A percentile compares a stretch with the other conserved stretches of the same genome.
phyloP scores from a whole-genome alignment of 2,797 vertebrate species.

The Sebastes dallii region DNA sequence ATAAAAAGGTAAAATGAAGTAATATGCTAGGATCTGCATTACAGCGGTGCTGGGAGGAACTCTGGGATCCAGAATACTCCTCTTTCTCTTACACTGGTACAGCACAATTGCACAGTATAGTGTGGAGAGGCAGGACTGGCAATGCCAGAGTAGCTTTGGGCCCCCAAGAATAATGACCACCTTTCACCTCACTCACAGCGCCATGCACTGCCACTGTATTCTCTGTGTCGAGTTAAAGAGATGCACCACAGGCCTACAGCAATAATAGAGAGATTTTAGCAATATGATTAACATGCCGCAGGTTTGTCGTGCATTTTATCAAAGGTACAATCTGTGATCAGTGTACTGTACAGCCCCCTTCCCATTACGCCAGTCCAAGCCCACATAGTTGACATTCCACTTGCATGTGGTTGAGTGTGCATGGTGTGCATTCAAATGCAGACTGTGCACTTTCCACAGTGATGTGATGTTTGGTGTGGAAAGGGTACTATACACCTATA shows the following conservation, averaged over 20 bases:
- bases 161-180: constrained; percentile 36
- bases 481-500: not conserved
- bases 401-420: constrained; percentile 26
- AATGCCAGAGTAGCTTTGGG: constrained; percentile 7
- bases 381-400: constrained; percentile 34
- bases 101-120: not conserved
- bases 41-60: not conserved
- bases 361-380: not conserved
- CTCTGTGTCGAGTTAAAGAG: constrained; percentile 2
- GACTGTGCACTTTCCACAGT: constrained; percentile 16
- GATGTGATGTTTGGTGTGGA: not conserved
- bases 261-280: not conserved
- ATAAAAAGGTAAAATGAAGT: too few species aligned
- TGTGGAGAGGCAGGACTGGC: not conserved
- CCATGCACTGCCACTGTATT: constrained; percentile 3
- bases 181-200: constrained; percentile 33
- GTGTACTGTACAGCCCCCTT: not conserved
- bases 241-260: not conserved
- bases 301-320: not conserved
- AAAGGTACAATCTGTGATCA: not conserved
- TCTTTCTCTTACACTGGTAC: not conserved
- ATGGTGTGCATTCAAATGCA: constrained; percentile 26
- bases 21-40: not conserved
- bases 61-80: not conserved
- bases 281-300: not conserved